Evolutionary conservation across 2,888 invertebrate species (phyloP).

Genomic region (Galeruca laticollis): DNA sequence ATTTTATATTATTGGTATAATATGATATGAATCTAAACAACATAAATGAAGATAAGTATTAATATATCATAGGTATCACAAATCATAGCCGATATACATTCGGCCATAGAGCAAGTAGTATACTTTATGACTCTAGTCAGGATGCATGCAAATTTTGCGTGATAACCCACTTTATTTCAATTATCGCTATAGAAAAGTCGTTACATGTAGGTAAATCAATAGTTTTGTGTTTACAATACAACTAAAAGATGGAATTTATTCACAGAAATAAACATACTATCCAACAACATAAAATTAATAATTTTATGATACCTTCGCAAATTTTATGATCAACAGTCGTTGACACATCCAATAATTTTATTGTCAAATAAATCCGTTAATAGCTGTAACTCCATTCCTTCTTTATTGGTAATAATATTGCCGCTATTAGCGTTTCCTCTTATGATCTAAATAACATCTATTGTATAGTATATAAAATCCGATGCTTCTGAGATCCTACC

Average conservation of each 20-base stretch:
- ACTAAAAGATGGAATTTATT: neutral
- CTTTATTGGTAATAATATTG: conserved; percentile 1
- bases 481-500: conserved; percentile 3
- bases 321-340: neutral
- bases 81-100: neutral
- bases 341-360: neutral
- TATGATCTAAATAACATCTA: conserved; percentile 11
- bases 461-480: conserved; percentile 5
- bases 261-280: neutral
- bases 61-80: neutral
- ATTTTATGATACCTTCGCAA: no score
- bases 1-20: neutral
- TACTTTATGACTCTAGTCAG: neutral
- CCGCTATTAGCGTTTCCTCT: neutral
- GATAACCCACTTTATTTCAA: neutral
- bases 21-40: neutral
- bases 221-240: neutral
- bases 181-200: neutral
- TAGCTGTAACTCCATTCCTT: neutral
- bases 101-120: no score
- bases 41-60: neutral
- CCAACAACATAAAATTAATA: neutral
- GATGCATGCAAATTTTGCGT: neutral
- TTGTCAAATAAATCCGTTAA: neutral
- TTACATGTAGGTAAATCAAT: neutral